Evolutionary conservation across 92 coral and sea anemone species (phyloP).

Genomic region (Porites divaricata): DNA sequence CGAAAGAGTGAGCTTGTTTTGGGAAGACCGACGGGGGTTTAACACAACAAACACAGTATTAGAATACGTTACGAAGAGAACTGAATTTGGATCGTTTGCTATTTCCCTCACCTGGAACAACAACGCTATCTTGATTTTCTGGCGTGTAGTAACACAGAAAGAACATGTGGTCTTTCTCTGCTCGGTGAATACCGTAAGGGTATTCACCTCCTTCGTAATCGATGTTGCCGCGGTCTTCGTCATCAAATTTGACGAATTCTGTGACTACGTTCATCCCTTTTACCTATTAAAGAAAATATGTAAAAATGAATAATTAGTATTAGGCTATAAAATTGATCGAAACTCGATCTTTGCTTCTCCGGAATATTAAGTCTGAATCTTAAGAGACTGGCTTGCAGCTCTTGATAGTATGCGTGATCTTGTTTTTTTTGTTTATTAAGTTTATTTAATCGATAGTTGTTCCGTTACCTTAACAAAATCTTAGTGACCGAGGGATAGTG

Average conservation of each 20-base stretch:
- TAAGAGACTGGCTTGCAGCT: too few species aligned
- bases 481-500: too few species aligned
- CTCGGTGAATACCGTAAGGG: conserved; percentile 87
- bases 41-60: too few species aligned
- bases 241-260: conserved; percentile 95
- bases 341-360: neutral
- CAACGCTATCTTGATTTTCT: conserved; percentile 21
- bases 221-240: conserved; percentile 93
- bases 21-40: too few species aligned
- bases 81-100: neutral
- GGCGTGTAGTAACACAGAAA: conserved; percentile 90
- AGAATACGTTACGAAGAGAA: too few species aligned
- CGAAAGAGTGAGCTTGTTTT: too few species aligned
- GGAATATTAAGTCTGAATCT: too few species aligned
- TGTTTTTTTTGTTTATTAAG: too few species aligned
- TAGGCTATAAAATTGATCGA: too few species aligned
- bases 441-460: too few species aligned
- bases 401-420: too few species aligned
- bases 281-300: conserved; percentile 50
- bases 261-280: conserved; percentile 75
- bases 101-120: conserved; percentile 21
- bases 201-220: conserved; percentile 91
- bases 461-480: too few species aligned
- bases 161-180: conserved; percentile 90
- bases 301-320: neutral